phyloP scores from a whole-genome alignment of 2,888 invertebrate genomes.

The Hypolimnas misippus region DNA sequence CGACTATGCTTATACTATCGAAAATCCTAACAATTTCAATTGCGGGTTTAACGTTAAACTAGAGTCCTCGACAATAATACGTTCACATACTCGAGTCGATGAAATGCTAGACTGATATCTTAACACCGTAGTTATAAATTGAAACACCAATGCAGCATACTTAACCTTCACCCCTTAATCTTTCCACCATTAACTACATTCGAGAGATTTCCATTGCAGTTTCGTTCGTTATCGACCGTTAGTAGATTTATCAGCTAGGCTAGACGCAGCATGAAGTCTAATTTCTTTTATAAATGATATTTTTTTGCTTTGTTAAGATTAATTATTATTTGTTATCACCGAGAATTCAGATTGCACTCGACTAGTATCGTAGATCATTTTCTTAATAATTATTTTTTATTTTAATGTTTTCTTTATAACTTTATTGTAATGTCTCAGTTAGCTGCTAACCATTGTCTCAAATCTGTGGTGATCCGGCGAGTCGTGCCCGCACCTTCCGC shows the following conservation, averaged over 20 bases:
- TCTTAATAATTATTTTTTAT: conserved; percentile 45
- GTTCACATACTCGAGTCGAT: conserved; percentile 6
- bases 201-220: not conserved
- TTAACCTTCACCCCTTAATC: not conserved
- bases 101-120: conserved; percentile 17
- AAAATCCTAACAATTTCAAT: conserved; percentile 5
- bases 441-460: conserved; percentile 60
- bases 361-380: conserved; percentile 33
- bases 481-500: conserved; percentile 51
- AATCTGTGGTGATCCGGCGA: conserved; percentile 51
- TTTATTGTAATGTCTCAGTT: conserved; percentile 67
- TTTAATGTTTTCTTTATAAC: conserved; percentile 38
- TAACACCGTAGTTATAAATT: conserved; percentile 8
- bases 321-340: conserved; percentile 28
- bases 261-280: conserved; percentile 14
- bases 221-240: conserved; percentile 6
- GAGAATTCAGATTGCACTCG: conserved; percentile 29
- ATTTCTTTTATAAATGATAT: conserved; percentile 20
- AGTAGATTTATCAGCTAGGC: conserved; percentile 5
- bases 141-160: conserved; percentile 2
- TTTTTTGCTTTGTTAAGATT: conserved; percentile 33
- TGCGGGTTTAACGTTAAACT: conserved; percentile 4
- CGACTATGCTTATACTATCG: conserved; percentile 9
- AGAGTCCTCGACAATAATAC: conserved; percentile 19
- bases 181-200: not conserved